Evolutionary conservation across 2,888 invertebrate genomes (phyloP).

Genomic region (Pristionchus mayeri): DNA sequence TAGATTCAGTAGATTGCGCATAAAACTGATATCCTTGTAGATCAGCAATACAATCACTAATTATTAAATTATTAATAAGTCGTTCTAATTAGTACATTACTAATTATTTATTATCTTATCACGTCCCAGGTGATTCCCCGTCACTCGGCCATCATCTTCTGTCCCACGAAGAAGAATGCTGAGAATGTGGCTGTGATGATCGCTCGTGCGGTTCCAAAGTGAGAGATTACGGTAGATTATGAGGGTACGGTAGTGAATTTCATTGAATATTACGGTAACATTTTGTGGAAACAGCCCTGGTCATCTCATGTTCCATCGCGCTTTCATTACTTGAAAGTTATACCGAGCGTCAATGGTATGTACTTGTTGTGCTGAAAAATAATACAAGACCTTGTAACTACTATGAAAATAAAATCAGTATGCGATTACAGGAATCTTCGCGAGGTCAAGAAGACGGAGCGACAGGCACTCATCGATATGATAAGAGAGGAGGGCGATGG

Average conservation of each 20-base stretch:
- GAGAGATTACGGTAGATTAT: constrained; percentile 52
- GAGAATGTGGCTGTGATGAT: constrained; percentile 89
- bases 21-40: too few relatives aligned
- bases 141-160: constrained; percentile 90
- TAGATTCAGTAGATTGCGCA: too few relatives aligned
- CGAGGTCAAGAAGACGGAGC: constrained; percentile 54
- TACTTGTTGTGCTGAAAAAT: too few relatives aligned
- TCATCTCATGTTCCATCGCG: too few relatives aligned
- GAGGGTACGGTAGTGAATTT: background rate
- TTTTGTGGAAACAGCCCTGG: too few relatives aligned
- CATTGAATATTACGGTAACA: background rate
- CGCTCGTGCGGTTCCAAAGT: constrained; percentile 82
- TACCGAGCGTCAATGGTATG: too few relatives aligned
- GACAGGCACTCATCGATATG: constrained; percentile 53
- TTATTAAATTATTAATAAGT: too few relatives aligned
- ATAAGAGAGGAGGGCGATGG: constrained; percentile 60
- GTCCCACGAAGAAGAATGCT: constrained; percentile 91
- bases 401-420: too few relatives aligned
- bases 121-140: constrained; percentile 81
- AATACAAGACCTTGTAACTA: too few relatives aligned
- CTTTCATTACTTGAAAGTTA: too few relatives aligned
- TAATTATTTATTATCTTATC: background rate
- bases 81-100: background rate
- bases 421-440: constrained; percentile 56
- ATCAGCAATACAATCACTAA: too few relatives aligned